phyloP scores from a whole-genome alignment of 2,113 vertebrate species.

The Epinephelus fuscoguttatus region DNA sequence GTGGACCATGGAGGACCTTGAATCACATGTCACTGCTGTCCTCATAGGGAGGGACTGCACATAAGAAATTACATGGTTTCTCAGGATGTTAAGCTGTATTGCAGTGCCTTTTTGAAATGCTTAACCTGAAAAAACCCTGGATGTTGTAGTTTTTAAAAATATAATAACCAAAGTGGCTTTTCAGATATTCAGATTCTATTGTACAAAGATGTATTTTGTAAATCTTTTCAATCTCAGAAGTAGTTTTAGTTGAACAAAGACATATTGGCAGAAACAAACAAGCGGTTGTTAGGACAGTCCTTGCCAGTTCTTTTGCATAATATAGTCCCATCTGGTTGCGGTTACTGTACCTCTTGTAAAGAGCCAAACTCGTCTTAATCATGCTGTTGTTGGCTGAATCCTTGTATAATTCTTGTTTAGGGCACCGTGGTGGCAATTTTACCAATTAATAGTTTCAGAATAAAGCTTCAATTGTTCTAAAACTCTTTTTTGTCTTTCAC shows the following conservation, averaged over 20 bases:
- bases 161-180: background rate
- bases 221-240: background rate
- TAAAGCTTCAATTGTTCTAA: slow-evolving; percentile 47
- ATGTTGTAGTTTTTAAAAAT: background rate
- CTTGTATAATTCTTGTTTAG: slow-evolving; percentile 32
- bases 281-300: slow-evolving; percentile 24
- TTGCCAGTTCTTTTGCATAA: slow-evolving; percentile 52
- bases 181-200: background rate
- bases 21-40: background rate
- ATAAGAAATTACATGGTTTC: background rate
- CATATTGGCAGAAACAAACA: slow-evolving; percentile 16
- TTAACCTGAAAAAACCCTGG: background rate
- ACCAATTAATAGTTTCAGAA: slow-evolving; percentile 8
- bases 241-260: slow-evolving; percentile 20
- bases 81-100: background rate
- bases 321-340: slow-evolving; percentile 70
- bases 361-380: slow-evolving; percentile 48
- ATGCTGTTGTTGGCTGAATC: slow-evolving; percentile 24
- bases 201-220: background rate
- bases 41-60: background rate
- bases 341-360: slow-evolving; percentile 50
- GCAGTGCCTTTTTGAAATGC: too few species aligned
- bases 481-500: background rate
- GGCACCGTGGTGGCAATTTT: slow-evolving; percentile 17
- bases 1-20: slow-evolving; percentile 2